Evolutionary conservation across 2,888 invertebrate species (phyloP), one percentile per base, ranked within the genome.

Genomic region (Parnassius glacialis): DNA sequence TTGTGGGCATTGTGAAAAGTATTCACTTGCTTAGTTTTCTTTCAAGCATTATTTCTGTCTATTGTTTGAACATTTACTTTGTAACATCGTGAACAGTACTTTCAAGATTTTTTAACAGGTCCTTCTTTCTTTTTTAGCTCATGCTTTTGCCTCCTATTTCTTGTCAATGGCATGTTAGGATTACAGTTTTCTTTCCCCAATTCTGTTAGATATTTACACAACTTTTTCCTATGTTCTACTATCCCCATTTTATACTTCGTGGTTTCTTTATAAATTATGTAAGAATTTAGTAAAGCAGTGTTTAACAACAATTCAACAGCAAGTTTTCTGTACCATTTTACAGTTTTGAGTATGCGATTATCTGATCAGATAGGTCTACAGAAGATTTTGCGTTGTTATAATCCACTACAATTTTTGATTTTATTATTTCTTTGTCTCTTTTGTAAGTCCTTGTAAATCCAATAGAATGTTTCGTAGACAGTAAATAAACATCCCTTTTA

Each of bases 251-350:
- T 69, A 41, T 56, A 62, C 10, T 64, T 62, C 42, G 47, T 67
- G 9, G 64, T 67, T 59, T 60, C 52, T 25, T 61, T 64, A 59
- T 64, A 69, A 53, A 70, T 59, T 44, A 72, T 58, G 59, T 61
- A 63, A 54, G 72, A 67, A 66, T 74, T 74, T 2, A 72, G 68
- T 44, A 75, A 52, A 51, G 70, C 67, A 34, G 69, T 74, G 61
- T 70, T 71, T 58, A 75, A 62, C 48, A 74, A 47, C 12, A 74
- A 61, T 51, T 75, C 69, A 53, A 72, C 69, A 47, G 64, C 73
- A 52, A 75, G 60, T 62, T 76, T 77, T 57, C 61, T 67, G 64
- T 74, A 75, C 76, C 75, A 78, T 62, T 73, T 74, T 10, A 76
- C 56, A 54, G 70, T 70, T 68, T 72, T 57, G 64, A 59, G 34